phyloP scores from a whole-genome alignment of 2,113 vertebrate species.

The Lamprologus speciosus region DNA sequence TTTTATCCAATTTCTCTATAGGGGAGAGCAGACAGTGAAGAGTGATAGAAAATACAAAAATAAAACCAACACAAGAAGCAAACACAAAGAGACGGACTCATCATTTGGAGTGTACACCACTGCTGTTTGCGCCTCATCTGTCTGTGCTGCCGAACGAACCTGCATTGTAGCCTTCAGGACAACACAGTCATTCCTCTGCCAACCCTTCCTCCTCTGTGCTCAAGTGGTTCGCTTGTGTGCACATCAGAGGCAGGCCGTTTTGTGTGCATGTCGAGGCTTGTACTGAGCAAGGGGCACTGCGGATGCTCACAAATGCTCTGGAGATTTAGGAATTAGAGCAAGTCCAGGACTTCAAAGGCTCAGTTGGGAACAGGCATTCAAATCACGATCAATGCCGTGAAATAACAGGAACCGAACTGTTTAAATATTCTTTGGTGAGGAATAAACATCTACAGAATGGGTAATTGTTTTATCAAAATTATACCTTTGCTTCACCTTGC shows the following conservation, averaged over 20 bases:
- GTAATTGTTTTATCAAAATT: not conserved
- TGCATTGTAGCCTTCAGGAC: constrained; percentile 13
- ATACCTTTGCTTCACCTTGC: not conserved
- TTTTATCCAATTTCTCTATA: not conserved
- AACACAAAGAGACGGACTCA: not conserved
- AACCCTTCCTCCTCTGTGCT: not conserved
- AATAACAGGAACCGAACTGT: not conserved
- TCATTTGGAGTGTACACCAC: not conserved
- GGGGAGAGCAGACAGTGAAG: not conserved
- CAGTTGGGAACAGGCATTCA: constrained; percentile 16
- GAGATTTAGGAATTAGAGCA: constrained; percentile 25
- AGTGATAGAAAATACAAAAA: not conserved
- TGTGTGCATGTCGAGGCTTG: not conserved
- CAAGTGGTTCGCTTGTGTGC: not conserved
- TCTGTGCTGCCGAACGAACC: not conserved
- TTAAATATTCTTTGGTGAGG: not conserved
- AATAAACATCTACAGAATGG: not conserved
- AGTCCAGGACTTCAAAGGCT: constrained; percentile 44
- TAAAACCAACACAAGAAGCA: not conserved
- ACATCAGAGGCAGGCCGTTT: constrained; percentile 8
- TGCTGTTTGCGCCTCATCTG: not conserved
- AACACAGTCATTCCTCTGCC: not conserved
- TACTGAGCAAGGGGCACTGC: not conserved
- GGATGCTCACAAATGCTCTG: constrained; percentile 13
- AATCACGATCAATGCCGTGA: constrained; percentile 2